These are phyloP conservation scores for Octodon degus DNA, from an alignment of 2,113 vertebrate species.

Conservation along the genomic window DNA sequence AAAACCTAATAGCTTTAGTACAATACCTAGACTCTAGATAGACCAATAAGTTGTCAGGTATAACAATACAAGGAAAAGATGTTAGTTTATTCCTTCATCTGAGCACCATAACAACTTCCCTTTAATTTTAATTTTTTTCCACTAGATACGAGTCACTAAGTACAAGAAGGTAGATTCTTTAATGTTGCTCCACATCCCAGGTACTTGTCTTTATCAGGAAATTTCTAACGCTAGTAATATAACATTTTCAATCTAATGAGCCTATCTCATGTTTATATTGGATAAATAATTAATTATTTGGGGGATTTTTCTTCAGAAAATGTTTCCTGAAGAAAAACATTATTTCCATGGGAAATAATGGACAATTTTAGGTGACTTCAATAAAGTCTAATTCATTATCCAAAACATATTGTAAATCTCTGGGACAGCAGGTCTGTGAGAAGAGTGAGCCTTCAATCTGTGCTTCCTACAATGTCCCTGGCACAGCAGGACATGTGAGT, in stretches of 20 bases:
- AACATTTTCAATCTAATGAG: neutral
- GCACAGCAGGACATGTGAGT: too few species aligned
- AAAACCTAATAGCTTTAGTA: neutral
- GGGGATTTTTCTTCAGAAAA: neutral
- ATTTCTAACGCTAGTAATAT: neutral
- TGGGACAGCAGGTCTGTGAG: too few species aligned
- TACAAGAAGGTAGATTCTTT: neutral
- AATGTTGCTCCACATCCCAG: neutral
- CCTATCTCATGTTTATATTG: neutral
- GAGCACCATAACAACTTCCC: neutral
- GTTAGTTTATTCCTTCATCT: neutral
- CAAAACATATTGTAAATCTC: neutral
- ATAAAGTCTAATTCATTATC: constrained; percentile 34
- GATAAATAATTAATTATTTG: neutral
- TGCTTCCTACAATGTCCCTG: too few species aligned
- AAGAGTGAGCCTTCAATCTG: too few species aligned
- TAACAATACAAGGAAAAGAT: neutral
- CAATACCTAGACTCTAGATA: neutral
- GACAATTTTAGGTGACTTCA: neutral
- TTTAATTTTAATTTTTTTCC: neutral
- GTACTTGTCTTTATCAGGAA: constrained; percentile 3
- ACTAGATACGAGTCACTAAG: neutral
- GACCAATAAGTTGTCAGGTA: neutral
- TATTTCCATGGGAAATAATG: neutral
- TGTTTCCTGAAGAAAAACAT: neutral